These are phyloP conservation scores for Falco naumanni DNA, from an alignment of 2,797 vertebrate species.

Conservation along the genomic window DNA sequence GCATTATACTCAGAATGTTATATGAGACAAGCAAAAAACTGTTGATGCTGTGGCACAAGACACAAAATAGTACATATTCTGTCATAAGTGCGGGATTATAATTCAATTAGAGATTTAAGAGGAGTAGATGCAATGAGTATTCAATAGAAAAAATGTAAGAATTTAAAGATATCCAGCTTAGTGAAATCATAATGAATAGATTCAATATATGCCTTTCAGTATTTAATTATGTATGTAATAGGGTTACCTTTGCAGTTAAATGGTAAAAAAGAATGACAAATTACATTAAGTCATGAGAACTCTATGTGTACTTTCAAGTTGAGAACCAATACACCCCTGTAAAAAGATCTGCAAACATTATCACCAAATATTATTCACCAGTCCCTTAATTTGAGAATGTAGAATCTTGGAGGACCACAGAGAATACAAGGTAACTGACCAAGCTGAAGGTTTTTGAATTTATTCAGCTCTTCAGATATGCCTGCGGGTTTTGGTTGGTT, in stretches of 20 bases:
- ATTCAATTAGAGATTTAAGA: neutral
- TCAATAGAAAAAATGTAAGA: neutral
- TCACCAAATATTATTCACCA: neutral
- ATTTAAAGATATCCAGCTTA: neutral
- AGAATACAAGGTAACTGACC: neutral
- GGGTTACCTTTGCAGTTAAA: neutral
- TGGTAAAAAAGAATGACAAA: neutral
- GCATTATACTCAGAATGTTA: neutral
- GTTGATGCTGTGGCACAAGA: neutral
- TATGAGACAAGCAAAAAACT: neutral
- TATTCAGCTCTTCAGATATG: neutral
- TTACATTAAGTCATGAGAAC: neutral
- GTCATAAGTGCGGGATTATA: neutral
- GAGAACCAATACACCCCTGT: neutral
- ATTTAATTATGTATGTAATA: neutral
- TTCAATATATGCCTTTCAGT: neutral
- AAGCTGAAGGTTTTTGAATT: neutral
- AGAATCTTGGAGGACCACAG: neutral
- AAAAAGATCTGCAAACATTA: neutral
- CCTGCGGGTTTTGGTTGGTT: neutral
- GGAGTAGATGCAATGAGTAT: neutral
- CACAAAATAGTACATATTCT: neutral
- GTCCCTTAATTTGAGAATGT: neutral
- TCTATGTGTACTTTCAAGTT: neutral
- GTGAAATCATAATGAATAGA: neutral